Base-by-base conservation (phyloP, 1,140 invertebrate genomes). In the Apocrypta bakeri region DNA sequence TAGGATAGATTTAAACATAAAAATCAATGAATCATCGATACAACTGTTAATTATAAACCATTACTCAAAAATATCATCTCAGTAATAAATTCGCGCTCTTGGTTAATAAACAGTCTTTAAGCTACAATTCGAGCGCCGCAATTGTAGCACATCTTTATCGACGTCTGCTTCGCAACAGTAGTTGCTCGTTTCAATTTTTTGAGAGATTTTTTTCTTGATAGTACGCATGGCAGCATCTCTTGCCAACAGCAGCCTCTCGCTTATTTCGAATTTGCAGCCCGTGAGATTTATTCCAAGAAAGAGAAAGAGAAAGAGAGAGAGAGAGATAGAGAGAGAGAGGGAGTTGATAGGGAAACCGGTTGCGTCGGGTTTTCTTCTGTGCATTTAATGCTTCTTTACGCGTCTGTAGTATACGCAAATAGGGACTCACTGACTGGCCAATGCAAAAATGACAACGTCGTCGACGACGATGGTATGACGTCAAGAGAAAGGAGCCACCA, bases 261-360 rank as follows among this genome's bases (percentile, higher is more conserved):
- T 31, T 40, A 42, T 48, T n/a, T 42, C 14, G 37, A 8, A 42
- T 29, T 27, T 21, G 33, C 40, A 24, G n/a, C 14, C 40, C 29
- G n/a, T 6, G 21, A 71, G 31, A n/a, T n/a, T 33, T 68, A 68
- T 31, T 9, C 24, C 1, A 24, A 27, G 68, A 71, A 66, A 71
- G 7, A 71, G 31, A 71, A 21, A 12, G 31, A 2, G 31, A 6
- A 7, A 42, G 31, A n/a, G n/a, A n/a, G n/a, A n/a, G n/a, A n/a
- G n/a, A n/a, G n/a, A n/a, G n/a, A n/a, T n/a, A n/a, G n/a, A n/a
- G 17, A 69, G 68, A 69, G 29, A 12, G 37, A 2, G 37, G 6
- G 8, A 27, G 33, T 63, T 21, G 42, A 61, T 61, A 37, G 69
- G 40, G 79, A 73, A 80, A 80, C 79, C 79, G 79, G 79, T 80